These are phyloP conservation scores for Gonatopus flavifemur DNA, from an alignment of 1,140 invertebrate species.

Conservation along the genomic window DNA sequence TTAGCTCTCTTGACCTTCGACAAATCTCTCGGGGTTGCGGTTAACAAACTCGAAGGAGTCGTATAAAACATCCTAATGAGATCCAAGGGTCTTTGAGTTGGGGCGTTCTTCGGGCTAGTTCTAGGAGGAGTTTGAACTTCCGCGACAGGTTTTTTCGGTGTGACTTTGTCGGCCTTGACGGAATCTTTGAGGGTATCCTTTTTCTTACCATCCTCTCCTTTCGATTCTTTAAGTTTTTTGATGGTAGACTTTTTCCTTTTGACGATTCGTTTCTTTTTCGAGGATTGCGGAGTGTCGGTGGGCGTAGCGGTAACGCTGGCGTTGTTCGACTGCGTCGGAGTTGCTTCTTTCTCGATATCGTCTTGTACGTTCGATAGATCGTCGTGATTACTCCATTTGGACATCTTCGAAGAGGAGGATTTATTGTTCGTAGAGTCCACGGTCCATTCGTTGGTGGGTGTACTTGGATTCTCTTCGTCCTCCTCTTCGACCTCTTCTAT, in stretches of 20 bases:
- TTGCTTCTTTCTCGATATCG: conserved; percentile 26
- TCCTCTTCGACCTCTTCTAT: conserved; percentile 18
- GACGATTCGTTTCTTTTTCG: conserved; percentile 36
- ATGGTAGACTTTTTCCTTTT: conserved; percentile 39
- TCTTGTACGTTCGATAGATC: conserved; percentile 40
- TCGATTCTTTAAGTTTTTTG: conserved; percentile 22
- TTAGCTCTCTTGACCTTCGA: conserved; percentile 50
- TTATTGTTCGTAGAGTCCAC: too few relatives aligned
- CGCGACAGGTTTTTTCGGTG: neutral
- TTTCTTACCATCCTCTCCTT: conserved; percentile 25
- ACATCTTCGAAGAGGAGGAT: conserved; percentile 27
- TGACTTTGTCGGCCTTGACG: conserved; percentile 4
- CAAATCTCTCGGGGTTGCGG: conserved; percentile 51
- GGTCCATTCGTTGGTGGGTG: conserved; percentile 37
- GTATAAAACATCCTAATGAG: conserved; percentile 54
- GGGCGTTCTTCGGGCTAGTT: conserved; percentile 22
- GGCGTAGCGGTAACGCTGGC: conserved; percentile 14
- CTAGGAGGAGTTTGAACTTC: conserved; percentile 12
- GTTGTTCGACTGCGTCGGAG: conserved; percentile 24
- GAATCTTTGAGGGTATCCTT: conserved; percentile 20
- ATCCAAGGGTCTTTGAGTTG: conserved; percentile 44
- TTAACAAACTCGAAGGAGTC: conserved; percentile 48
- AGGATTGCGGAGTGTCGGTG: conserved; percentile 21
- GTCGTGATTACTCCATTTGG: conserved; percentile 48
- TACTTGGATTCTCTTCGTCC: conserved; percentile 29